These are phyloP conservation scores for Fringilla coelebs DNA, from an alignment of 2,797 vertebrate genomes.

Conservation along the genomic window DNA sequence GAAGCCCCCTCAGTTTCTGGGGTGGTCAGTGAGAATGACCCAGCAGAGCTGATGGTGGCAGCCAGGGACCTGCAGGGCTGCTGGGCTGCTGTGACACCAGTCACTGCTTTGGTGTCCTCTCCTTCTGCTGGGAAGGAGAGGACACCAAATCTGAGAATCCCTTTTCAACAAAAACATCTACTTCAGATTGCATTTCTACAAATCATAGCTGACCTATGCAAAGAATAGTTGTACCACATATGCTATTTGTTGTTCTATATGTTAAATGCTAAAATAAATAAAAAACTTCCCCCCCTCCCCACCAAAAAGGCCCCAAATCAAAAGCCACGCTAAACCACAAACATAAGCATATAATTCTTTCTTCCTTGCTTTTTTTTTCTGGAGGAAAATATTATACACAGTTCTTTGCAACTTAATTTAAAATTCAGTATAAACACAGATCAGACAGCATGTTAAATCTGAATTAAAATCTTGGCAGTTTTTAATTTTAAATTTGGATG, in stretches of 20 bases:
- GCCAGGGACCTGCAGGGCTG: background rate
- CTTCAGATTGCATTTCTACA: background rate
- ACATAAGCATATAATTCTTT: background rate
- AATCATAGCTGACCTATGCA: background rate
- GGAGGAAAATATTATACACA: background rate
- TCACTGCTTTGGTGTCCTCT: too few species aligned
- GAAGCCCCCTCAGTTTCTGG: background rate
- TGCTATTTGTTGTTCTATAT: background rate
- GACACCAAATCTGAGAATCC: background rate
- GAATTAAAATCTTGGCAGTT: background rate
- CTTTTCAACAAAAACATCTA: background rate
- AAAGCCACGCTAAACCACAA: background rate
- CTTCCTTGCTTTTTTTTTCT: background rate
- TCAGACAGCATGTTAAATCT: background rate
- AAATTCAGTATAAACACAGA: background rate
- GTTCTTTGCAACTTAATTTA: background rate
- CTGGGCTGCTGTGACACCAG: too few species aligned
- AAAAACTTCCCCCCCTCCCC: rapidly evolving
- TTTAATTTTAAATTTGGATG: conserved; percentile 16
- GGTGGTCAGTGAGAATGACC: background rate
- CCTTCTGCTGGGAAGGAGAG: too few species aligned
- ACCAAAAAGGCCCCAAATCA: too few species aligned
- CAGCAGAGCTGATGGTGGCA: background rate
- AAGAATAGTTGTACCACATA: background rate
- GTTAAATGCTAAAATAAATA: background rate